A percentile compares a stretch with the other conserved stretches of the same genome.
Evolutionary conservation across 2,797 vertebrate genomes (phyloP).

Genomic region (Delichon dasypus): DNA sequence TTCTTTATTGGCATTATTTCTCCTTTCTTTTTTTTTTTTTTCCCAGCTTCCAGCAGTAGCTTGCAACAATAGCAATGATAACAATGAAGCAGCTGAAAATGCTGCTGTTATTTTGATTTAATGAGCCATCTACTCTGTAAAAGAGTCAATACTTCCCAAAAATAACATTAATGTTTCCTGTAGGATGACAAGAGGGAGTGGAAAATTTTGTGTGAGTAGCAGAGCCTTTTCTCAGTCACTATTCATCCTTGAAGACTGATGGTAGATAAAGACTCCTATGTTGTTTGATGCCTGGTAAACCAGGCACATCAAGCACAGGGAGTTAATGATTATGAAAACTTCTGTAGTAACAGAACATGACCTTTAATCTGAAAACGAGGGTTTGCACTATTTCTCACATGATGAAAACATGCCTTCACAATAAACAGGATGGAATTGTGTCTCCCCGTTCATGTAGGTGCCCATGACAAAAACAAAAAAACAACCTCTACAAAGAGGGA

Average conservation of each 20-base stretch:
- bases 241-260: not conserved
- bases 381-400: not conserved
- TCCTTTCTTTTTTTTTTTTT: not conserved
- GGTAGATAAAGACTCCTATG: not conserved
- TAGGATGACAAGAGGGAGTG: not conserved
- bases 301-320: not conserved
- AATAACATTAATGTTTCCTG: not conserved
- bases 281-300: not conserved
- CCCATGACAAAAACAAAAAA: not conserved
- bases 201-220: not conserved
- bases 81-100: slow-evolving; percentile 40
- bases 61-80: not conserved
- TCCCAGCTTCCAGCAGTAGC: not conserved
- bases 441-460: not conserved
- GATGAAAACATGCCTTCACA: not conserved
- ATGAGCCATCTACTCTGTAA: slow-evolving; percentile 25
- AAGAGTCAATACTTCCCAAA: slow-evolving; percentile 26
- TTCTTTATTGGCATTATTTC: slow-evolving; percentile 18
- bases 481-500: not conserved
- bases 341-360: not conserved
- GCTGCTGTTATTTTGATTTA: slow-evolving; percentile 54
- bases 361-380: not conserved
- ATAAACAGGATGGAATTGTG: not conserved
- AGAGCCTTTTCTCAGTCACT: not conserved
- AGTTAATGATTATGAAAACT: not conserved